Evolutionary conservation across 1,140 invertebrate genomes (phyloP), one percentile per base, ranked within the genome.

Genomic region (Wasmannia auropunctata): DNA sequence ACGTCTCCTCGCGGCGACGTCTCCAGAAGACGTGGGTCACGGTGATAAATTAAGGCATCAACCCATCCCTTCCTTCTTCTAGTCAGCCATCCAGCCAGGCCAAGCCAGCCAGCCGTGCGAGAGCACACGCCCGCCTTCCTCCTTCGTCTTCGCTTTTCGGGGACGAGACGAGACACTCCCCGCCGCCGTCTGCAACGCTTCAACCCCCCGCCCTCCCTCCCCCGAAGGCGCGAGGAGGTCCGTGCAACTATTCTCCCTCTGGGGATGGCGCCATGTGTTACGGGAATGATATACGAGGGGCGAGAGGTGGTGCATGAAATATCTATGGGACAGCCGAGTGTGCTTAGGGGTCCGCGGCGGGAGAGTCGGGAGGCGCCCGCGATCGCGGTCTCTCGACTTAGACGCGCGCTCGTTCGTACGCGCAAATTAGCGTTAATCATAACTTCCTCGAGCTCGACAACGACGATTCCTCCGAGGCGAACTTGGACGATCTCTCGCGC

Each of bases 41-140:
- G 87, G 91, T 93, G 92, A 93, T 93, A 93, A 93, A 93, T 93
- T 93, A 91, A 92, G 87, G 88, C 88, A 89, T 88, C 88, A 84
- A 80, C 85, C 83, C 65, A 34, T 86, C 77, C 65, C 81, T 79
- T 72, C 67, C 34, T 83, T 63, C 76, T 65, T 65, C 60, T 46
- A 67, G 76, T 28, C 60, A 79, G 67, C 76, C 37, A 62, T 14
- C 84, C 56, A 69, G 54, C 62, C 75, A 79, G n/a, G 2, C 72
- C 72, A 16, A 75, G 56, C 74, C 43, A 75, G 46, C 86, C 65
- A 75, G 28, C 70, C 83, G 51, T 58, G 37, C 54, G 22, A n/a
- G 28, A n/a, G 34, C 31, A 40, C 46, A 58, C 51, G 3, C 54
- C 22, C 85, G 40, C 84, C 88, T 88, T 91, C 88, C 70, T 91